Evolutionary conservation across 2,888 invertebrate genomes (phyloP).

Genomic region (Cynaeus angustus): DNA sequence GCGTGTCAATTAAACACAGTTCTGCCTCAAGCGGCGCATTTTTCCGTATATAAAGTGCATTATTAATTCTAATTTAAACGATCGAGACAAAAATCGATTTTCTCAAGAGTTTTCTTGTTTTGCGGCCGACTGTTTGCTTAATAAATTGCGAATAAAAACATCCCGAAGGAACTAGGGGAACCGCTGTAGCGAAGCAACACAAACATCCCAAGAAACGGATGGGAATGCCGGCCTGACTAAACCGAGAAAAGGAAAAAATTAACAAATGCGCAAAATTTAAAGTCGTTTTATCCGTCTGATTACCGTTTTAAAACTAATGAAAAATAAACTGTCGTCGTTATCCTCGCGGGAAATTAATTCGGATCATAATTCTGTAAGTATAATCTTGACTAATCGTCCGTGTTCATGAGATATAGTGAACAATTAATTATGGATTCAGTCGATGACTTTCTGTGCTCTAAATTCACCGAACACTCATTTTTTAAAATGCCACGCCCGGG

Average conservation of each 20-base stretch:
- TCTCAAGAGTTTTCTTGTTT: constrained; percentile 2
- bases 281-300: background rate
- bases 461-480: background rate
- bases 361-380: too few species aligned
- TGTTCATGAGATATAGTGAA: too few species aligned
- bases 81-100: background rate
- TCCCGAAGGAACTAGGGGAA: constrained; percentile 17
- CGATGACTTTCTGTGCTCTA: background rate
- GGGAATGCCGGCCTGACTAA: constrained; percentile 22
- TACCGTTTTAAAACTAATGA: background rate
- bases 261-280: background rate
- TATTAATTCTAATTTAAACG: constrained; percentile 33
- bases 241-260: background rate
- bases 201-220: constrained; percentile 27
- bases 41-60: constrained; percentile 34
- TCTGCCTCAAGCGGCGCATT: constrained; percentile 19
- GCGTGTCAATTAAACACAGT: constrained; percentile 35
- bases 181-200: constrained; percentile 19
- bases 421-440: background rate
- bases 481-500: background rate
- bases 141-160: constrained; percentile 32
- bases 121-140: constrained; percentile 1
- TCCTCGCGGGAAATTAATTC: background rate
- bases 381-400: constrained; percentile 17
- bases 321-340: background rate